These are phyloP conservation scores for Eriocheir sinensis DNA, from an alignment of 1,140 invertebrate species.

Conservation along the genomic window DNA sequence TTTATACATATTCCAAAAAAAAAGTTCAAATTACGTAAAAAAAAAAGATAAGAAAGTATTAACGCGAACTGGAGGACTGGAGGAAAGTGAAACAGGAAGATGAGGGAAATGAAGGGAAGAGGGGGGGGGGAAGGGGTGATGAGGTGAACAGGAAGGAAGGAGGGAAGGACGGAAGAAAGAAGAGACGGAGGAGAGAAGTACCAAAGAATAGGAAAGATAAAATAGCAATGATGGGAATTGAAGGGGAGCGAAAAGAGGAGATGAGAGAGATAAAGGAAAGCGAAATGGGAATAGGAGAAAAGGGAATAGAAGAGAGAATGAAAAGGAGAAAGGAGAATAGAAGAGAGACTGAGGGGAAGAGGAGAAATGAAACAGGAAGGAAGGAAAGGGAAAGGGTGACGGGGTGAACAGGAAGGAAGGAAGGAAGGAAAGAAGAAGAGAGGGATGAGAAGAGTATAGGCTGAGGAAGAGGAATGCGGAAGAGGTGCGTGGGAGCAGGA, in stretches of 20 bases:
- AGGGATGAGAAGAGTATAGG: background rate
- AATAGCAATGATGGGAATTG: background rate
- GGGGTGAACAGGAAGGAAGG: background rate
- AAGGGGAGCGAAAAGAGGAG: background rate
- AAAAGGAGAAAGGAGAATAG: background rate
- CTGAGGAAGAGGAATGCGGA: background rate
- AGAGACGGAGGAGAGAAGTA: background rate
- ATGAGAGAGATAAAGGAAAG: background rate
- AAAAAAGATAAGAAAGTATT: background rate
- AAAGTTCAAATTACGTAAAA: background rate
- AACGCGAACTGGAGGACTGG: background rate
- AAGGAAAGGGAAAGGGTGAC: background rate
- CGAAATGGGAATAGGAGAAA: background rate
- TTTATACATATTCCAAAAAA: background rate
- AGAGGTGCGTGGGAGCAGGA: background rate
- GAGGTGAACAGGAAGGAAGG: background rate
- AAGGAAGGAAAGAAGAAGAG: background rate
- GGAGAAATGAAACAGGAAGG: background rate
- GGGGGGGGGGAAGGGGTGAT: background rate
- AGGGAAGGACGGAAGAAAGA: background rate
- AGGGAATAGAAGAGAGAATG: no score
- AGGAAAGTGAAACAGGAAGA: background rate
- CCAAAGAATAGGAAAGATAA: background rate
- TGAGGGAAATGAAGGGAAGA: background rate
- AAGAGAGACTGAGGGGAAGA: background rate